These are phyloP conservation scores for Trichogramma evanescens DNA, from an alignment of 2,888 invertebrate species.

Conservation along the genomic window DNA sequence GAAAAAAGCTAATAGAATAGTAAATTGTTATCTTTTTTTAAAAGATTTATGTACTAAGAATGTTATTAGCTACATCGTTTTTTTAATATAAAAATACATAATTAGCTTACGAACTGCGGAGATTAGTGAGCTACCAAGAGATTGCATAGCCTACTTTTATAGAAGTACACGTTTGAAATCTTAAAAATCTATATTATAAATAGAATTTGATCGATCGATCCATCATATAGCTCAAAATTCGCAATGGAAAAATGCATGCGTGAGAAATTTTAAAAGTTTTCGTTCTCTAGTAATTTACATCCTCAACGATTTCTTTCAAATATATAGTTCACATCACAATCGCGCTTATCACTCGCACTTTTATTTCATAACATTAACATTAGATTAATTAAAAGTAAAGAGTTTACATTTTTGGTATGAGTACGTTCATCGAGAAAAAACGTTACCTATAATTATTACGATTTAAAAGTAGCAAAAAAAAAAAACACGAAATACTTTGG, in stretches of 20 bases:
- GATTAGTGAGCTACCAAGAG: conserved; percentile 40
- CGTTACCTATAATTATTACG: not conserved
- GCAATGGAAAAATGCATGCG: too few species aligned
- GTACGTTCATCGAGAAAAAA: conserved; percentile 17
- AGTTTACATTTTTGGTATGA: conserved; percentile 28
- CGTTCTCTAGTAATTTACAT: too few species aligned
- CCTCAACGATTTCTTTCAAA: conserved; percentile 16
- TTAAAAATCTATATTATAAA: conserved; percentile 35
- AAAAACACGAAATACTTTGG: conserved; percentile 41
- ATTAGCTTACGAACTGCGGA: conserved; percentile 47
- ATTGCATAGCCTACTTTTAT: conserved; percentile 15
- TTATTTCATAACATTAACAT: conserved; percentile 2
- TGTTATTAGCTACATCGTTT: conserved; percentile 38
- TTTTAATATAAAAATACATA: conserved; percentile 49
- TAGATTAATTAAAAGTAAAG: conserved; percentile 18
- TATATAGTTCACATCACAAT: conserved; percentile 11
- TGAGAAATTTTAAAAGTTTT: too few species aligned
- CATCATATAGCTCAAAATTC: too few species aligned
- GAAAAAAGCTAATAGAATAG: conserved; percentile 19
- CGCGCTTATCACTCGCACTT: conserved; percentile 11
- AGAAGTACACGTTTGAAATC: conserved; percentile 43
- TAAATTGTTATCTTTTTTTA: conserved; percentile 25
- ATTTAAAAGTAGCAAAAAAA: conserved; percentile 13
- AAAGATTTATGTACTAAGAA: conserved; percentile 27
- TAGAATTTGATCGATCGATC: too few species aligned